Evolutionary conservation across 2,888 invertebrate species (phyloP).

Genomic region (Parnassius mnemosyne): DNA sequence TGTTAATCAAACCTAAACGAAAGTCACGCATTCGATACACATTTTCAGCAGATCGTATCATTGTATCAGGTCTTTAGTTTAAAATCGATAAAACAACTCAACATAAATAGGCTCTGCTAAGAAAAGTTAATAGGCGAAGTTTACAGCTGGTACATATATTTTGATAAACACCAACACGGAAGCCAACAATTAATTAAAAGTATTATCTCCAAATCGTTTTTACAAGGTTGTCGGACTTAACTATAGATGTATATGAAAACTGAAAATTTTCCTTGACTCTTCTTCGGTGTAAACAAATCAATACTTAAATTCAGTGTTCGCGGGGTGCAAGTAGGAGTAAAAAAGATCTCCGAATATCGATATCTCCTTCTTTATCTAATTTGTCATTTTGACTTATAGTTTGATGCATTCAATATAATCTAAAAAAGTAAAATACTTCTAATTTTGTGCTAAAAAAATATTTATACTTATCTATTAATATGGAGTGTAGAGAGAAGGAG

Average conservation of each 20-base stretch:
- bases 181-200: slow-evolving; percentile 67
- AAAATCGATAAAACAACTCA: slow-evolving; percentile 74
- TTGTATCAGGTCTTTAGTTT: slow-evolving; percentile 51
- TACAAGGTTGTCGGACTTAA: slow-evolving; percentile 65
- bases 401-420: no score
- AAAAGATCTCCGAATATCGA: slow-evolving; percentile 29
- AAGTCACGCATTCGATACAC: slow-evolving; percentile 45
- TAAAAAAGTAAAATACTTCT: no score
- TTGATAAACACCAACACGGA: slow-evolving; percentile 72
- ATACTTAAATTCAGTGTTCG: slow-evolving; percentile 64
- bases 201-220: slow-evolving; percentile 71
- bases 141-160: slow-evolving; percentile 58
- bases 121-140: slow-evolving; percentile 53
- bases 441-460: no score
- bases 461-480: no score
- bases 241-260: slow-evolving; percentile 51
- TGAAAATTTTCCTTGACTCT: slow-evolving; percentile 48
- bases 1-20: slow-evolving; percentile 22
- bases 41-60: slow-evolving; percentile 52
- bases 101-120: slow-evolving; percentile 49
- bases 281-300: slow-evolving; percentile 78
- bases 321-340: slow-evolving; percentile 45
- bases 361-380: slow-evolving; percentile 31
- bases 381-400: slow-evolving; percentile 27
- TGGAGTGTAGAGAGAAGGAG: no score